phyloP scores from a whole-genome alignment of 2,797 vertebrate genomes.

The Centropyge bicolor region DNA sequence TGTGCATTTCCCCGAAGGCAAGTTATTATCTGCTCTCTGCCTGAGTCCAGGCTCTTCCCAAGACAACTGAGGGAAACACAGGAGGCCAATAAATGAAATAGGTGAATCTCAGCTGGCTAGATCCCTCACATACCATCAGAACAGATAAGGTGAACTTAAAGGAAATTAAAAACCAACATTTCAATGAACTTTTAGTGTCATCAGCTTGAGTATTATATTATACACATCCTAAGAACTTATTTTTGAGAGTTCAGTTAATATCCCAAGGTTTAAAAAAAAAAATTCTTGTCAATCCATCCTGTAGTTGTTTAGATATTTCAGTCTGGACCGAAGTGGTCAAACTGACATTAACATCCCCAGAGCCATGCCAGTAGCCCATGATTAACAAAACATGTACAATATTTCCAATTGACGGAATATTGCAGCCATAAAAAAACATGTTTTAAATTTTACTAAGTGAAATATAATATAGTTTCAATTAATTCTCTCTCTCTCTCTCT shows the following conservation, averaged over 20 bases:
- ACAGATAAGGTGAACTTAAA: not conserved
- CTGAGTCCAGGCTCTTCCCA: slow-evolving; percentile 6
- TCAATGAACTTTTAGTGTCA: not conserved
- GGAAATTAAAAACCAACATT: slow-evolving; percentile 3
- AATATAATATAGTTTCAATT: not conserved
- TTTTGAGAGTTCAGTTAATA: too few relatives aligned
- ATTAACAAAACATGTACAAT: not conserved
- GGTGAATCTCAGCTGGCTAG: not conserved
- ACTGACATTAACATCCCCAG: too few relatives aligned
- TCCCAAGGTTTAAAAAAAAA: too few relatives aligned
- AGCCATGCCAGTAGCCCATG: not conserved
- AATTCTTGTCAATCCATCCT: too few relatives aligned
- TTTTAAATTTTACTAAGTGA: not conserved
- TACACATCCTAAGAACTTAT: not conserved
- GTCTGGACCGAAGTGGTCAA: too few relatives aligned
- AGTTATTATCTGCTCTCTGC: not conserved
- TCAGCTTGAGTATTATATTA: not conserved
- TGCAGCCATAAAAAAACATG: not conserved
- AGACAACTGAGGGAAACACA: slow-evolving; percentile 8
- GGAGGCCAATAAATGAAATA: not conserved
- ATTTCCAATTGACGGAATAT: not conserved
- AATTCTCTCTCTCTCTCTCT: too few relatives aligned
- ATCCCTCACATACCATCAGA: not conserved
- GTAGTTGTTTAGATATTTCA: too few relatives aligned
- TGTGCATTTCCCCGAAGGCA: slow-evolving; percentile 11